phyloP scores from a whole-genome alignment of 1,140 invertebrate species.

The Sitobion miscanthi region DNA sequence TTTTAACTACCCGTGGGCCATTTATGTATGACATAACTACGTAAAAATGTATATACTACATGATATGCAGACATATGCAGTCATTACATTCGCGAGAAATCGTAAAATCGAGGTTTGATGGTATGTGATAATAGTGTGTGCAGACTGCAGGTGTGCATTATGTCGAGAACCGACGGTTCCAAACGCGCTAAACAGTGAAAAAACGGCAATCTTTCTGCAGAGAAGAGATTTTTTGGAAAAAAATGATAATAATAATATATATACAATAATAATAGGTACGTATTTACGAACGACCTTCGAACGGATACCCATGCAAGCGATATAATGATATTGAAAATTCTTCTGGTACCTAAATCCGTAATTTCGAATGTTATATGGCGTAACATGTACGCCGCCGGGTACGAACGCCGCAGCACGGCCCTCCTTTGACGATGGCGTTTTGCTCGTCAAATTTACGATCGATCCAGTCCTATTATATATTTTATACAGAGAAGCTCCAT shows the following conservation, averaged over 20 bases:
- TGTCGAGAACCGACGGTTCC: not conserved
- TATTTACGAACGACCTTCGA: constrained; percentile 5
- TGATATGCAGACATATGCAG: not conserved
- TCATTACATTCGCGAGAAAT: not conserved
- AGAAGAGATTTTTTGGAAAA: not conserved
- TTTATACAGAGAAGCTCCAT: not conserved
- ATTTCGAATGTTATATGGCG: not conserved
- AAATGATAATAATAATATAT: not conserved
- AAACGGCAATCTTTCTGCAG: not conserved
- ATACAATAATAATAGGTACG: not conserved
- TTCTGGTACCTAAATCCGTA: not conserved
- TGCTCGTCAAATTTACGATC: constrained; percentile 39
- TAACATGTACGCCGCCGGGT: not conserved
- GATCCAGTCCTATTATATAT: not conserved
- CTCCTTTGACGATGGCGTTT: constrained; percentile 30
- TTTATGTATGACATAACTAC: not conserved
- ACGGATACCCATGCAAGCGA: not conserved
- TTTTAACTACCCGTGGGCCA: not conserved
- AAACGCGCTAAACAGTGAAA: not conserved
- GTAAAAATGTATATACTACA: not conserved
- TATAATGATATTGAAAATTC: not conserved
- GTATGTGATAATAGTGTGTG: not conserved
- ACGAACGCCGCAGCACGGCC: not conserved
- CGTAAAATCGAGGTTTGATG: not conserved
- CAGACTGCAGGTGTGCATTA: not conserved